These are phyloP conservation scores for Penaeus vannamei DNA, from an alignment of 1,140 invertebrate genomes.

Conservation along the genomic window DNA sequence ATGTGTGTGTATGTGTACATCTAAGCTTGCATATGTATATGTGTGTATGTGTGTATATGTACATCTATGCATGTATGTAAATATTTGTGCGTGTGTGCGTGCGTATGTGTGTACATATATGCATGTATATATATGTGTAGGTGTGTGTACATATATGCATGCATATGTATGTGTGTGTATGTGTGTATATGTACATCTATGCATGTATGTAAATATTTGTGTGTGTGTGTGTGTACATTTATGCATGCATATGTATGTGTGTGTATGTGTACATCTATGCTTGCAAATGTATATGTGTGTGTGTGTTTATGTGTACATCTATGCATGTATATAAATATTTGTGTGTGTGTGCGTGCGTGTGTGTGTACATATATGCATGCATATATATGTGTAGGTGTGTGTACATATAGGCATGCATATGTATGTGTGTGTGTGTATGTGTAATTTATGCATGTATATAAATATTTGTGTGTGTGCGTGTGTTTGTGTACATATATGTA, in stretches of 20 bases:
- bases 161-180: not conserved
- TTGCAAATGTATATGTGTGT: not conserved
- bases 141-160: too few species aligned
- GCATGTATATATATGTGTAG: too few species aligned
- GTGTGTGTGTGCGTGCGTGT: not conserved
- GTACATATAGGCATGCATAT: not conserved
- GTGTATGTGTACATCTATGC: not conserved
- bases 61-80: too few species aligned
- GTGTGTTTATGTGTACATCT: not conserved
- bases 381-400: not conserved
- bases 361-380: not conserved
- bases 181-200: not conserved
- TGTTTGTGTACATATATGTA: too few species aligned
- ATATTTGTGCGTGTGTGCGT: too few species aligned
- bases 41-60: too few species aligned
- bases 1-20: too few species aligned
- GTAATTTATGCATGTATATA: too few species aligned
- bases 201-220: not conserved
- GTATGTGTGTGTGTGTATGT: not conserved
- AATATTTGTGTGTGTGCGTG: not conserved
- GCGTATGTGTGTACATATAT: too few species aligned
- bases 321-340: not conserved
- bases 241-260: not conserved
- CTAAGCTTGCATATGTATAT: too few species aligned
- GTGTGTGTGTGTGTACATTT: not conserved